Conservation (phyloP, 2,113 vertebrate species). For the Megalops atlanticus region DNA sequence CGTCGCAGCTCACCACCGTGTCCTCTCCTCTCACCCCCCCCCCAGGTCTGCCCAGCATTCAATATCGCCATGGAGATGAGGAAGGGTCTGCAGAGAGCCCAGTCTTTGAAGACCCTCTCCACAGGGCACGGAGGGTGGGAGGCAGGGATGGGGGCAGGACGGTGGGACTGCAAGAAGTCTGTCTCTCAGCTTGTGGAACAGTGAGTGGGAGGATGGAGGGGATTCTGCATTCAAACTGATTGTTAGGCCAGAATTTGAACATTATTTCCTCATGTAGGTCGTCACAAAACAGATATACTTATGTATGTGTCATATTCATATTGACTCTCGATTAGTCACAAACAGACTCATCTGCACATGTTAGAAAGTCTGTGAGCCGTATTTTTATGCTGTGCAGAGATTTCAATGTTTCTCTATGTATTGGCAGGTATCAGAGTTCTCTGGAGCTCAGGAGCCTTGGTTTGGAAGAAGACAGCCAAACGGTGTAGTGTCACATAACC, state of each 20-base stretch:
- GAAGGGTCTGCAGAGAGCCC: conserved; percentile 59
- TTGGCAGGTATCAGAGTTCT: conserved; percentile 75
- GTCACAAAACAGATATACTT: too few species aligned
- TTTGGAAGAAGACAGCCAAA: conserved; percentile 47
- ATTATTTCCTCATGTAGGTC: too few species aligned
- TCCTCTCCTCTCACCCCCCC: not conserved
- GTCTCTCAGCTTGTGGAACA: conserved; percentile 78
- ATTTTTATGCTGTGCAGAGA: not conserved
- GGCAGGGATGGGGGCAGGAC: conserved; percentile 39
- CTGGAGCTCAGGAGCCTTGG: conserved; percentile 52
- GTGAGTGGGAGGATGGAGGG: conserved; percentile 55
- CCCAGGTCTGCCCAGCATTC: not conserved
- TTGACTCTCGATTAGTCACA: too few species aligned
- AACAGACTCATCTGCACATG: too few species aligned
- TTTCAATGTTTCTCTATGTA: conserved; percentile 19
- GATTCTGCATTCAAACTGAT: not conserved
- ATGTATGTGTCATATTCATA: too few species aligned
- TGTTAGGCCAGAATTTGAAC: too few species aligned
- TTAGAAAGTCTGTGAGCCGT: too few species aligned
- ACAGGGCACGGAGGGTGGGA: conserved; percentile 51
- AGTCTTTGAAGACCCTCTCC: conserved; percentile 66
- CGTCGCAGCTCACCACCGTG: not conserved
- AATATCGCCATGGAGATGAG: conserved; percentile 55
- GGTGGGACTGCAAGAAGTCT: conserved; percentile 63
- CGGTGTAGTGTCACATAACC: conserved; percentile 61